A percentile compares a stretch with the other conserved stretches of the same genome.
phyloP scores from a whole-genome alignment of 2,888 invertebrate species.

The Erebia palarica region DNA sequence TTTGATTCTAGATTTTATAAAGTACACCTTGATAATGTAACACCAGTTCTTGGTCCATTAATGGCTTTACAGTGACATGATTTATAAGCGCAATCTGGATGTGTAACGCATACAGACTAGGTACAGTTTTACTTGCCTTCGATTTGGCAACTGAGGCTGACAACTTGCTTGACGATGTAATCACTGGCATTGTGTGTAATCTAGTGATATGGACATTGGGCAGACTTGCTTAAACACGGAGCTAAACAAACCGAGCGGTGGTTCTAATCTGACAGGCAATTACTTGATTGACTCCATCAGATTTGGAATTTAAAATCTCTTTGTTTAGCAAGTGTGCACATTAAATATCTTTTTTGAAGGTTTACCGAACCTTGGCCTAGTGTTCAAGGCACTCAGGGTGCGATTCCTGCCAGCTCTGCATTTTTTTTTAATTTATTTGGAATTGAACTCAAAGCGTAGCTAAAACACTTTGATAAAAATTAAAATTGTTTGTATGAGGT shows the following conservation, averaged over 20 bases:
- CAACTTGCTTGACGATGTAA: constrained; percentile 75
- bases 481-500: no score
- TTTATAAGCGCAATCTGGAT: constrained; percentile 71
- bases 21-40: background rate
- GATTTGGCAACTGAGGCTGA: constrained; percentile 75
- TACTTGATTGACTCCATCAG: constrained; percentile 68
- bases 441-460: no score
- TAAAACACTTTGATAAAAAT: no score
- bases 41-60: constrained; percentile 45
- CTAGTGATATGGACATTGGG: constrained; percentile 69
- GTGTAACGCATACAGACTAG: constrained; percentile 50
- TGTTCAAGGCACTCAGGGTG: no score
- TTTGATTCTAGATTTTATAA: background rate
- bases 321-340: no score
- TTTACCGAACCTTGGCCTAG: no score
- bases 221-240: constrained; percentile 76
- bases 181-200: constrained; percentile 78
- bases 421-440: no score
- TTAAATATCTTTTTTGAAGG: no score
- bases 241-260: constrained; percentile 61
- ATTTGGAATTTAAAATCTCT: background rate
- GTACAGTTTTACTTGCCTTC: constrained; percentile 67
- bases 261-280: constrained; percentile 74
- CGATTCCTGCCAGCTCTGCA: no score
- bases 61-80: constrained; percentile 71